These are phyloP conservation scores for Hololepta plana DNA, from an alignment of 2,888 invertebrate genomes.

Conservation along the genomic window DNA sequence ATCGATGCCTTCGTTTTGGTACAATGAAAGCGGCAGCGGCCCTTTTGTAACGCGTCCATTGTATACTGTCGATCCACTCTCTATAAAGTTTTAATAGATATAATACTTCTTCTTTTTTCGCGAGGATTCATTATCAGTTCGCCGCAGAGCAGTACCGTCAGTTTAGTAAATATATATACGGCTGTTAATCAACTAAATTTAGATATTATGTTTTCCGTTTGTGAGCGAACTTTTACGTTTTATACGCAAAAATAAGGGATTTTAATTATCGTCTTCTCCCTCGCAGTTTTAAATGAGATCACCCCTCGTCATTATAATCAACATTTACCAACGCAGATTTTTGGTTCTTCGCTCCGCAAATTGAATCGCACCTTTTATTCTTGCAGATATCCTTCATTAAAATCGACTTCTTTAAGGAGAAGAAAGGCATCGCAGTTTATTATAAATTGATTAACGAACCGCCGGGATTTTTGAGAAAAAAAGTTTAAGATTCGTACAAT, in stretches of 20 bases:
- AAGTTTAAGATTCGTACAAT: no score
- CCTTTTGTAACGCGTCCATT: slow-evolving; percentile 20
- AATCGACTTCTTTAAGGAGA: no score
- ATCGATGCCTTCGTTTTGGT: slow-evolving; percentile 26
- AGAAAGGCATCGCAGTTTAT: no score
- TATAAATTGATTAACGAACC: no score
- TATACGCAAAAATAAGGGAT: slow-evolving; percentile 18
- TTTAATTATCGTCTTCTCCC: slow-evolving; percentile 22
- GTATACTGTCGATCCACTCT: no score
- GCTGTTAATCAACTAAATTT: slow-evolving; percentile 26
- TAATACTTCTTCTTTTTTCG: slow-evolving; percentile 20
- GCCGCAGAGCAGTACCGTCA: slow-evolving; percentile 18
- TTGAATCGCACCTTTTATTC: no score
- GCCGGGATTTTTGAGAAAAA: no score
- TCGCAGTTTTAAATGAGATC: no score
- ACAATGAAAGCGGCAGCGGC: slow-evolving; percentile 19
- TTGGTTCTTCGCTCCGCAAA: no score
- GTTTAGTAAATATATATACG: slow-evolving; percentile 1
- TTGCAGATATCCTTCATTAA: no score
- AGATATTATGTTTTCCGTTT: slow-evolving; percentile 22
- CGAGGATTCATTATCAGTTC: slow-evolving; percentile 27
- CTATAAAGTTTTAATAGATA: slow-evolving; percentile 32
- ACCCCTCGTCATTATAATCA: no score
- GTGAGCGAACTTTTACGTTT: slow-evolving; percentile 19
- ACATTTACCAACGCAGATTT: no score